Base-by-base conservation (phyloP, 2,797 vertebrate genomes). In the Gallinago nigripennis region DNA sequence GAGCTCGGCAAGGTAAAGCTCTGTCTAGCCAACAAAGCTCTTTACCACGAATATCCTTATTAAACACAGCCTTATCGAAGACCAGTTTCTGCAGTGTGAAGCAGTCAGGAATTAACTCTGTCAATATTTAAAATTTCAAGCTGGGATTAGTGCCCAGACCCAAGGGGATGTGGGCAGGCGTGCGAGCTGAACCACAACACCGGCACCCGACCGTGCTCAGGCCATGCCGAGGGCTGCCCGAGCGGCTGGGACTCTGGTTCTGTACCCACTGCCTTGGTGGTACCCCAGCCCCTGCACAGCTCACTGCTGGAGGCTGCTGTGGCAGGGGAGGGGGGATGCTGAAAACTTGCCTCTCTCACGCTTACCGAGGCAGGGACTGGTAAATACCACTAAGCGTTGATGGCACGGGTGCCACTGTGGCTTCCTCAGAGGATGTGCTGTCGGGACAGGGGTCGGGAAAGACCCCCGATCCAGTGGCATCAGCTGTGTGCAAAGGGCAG, bases 21-120 rank as follows among this genome's bases (percentile, higher is more conserved):
- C 92, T 91, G 90, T 95, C 94, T 96, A 95, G 90, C 90, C 96
- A 96, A 93, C 94, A 96, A 97, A 96, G 93, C 93, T 92, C 91
- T 94, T 96, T 96, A 95, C 91, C 94, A 72, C 8, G 1, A 88
- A 92, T 94, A 92, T 92, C 92, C 96, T 91, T 87, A 95, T 96
- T 95, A 95, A 95, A 95, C 76, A 96, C 75, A 95, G 96, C 83
- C 96, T 96, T 97, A 96, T 95, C 88, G 33, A 91, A 94, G 92
- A 48, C 85, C 60, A 12, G 92, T 94, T 97, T 92, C 90, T 94
- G 94, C 88, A 96, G 82, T 73, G 92, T 90, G 91, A 97, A 90
- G 91, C 94, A 92, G 78, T 30, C 78, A 75, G 93, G 94, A 96
- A 96, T 96, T 95, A 96, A 93, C 78, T 92, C 68, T n/a, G 92